Base-by-base conservation (phyloP, 2,888 invertebrate species). In the Polydrusus tereticollis region DNA sequence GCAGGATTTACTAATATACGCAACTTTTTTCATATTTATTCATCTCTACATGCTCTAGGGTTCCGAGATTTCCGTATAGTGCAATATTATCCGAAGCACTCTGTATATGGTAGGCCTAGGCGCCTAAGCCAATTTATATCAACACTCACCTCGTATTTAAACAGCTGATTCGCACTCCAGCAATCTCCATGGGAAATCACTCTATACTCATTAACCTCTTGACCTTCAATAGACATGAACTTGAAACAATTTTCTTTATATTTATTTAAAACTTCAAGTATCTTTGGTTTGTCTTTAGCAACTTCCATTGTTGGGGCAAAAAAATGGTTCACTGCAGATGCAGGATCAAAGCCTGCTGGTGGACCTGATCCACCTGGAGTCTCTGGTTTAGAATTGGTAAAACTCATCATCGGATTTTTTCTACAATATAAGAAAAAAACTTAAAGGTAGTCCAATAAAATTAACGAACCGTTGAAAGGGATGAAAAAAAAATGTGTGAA, bases 101-200 rank as follows among this genome's bases (percentile, higher is more conserved):
- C n/a, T n/a, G n/a, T n/a, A n/a, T n/a, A n/a, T n/a, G n/a, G n/a
- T n/a, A n/a, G n/a, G n/a, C n/a, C n/a, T n/a, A n/a, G n/a, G n/a
- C n/a, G n/a, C n/a, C n/a, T n/a, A n/a, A 33, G 10, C 10, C 3
- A 33, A 33, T 7, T 10, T 1, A 33, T 33, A 10, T 33, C 10
- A 33, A 10, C 18, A 65, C 55, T 63, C 69, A 78, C 78, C 67
- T 76, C 59, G 55, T 77, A 77, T 67, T 75, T 77, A 45, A 77
- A 78, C 66, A 82, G 70, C 68, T 80, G 70, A 62, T 81, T 82
- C 47, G 80, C 80, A 45, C 78, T 78, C 82, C 81, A 82, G 65
- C 78, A 76, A 74, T 82, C 82, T 1, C 78, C 79, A 64, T 82
- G 81, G 14, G 70, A 63, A 6, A 82, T 47, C 12, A 79, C 77